A percentile compares a stretch with the other conserved stretches of the same genome.
These are phyloP conservation scores for Meloidogyne hapla DNA, from an alignment of 1,140 invertebrate genomes.

Conservation along the genomic window DNA sequence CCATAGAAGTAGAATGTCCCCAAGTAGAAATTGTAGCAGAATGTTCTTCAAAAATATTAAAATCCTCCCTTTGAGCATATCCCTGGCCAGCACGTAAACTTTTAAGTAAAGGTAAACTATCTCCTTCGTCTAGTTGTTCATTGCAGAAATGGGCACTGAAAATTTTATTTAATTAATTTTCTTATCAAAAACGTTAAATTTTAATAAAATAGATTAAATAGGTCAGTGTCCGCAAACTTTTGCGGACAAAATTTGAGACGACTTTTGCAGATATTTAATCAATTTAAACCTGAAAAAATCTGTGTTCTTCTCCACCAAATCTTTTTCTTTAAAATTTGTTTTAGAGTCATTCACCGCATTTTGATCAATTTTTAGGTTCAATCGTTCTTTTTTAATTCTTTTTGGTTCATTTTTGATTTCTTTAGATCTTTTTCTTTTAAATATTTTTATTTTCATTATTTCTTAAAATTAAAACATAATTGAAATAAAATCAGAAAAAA, in stretches of 20 bases:
- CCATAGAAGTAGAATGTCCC: not conserved
- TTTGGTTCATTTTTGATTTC: not conserved
- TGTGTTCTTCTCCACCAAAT: not conserved
- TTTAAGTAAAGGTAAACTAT: not conserved
- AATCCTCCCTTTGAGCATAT: not conserved
- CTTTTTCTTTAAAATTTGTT: not conserved
- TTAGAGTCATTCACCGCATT: not conserved
- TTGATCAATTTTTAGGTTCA: not conserved
- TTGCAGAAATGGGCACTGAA: conserved; percentile 25
- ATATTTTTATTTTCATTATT: not conserved
- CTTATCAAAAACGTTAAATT: not conserved
- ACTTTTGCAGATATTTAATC: not conserved
- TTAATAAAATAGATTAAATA: no score
- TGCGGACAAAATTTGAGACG: not conserved
- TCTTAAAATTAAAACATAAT: not conserved
- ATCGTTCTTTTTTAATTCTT: not conserved
- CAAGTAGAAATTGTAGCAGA: not conserved
- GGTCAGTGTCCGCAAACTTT: no score
- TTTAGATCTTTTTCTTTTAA: not conserved
- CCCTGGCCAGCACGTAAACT: not conserved
- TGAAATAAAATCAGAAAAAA: no score
- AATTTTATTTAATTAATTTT: not conserved
- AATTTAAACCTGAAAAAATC: not conserved
- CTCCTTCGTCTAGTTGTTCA: not conserved
- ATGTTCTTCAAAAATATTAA: not conserved